Base-by-base conservation (phyloP, 2,797 vertebrate species). In the Oreonectes daqikongensis region DNA sequence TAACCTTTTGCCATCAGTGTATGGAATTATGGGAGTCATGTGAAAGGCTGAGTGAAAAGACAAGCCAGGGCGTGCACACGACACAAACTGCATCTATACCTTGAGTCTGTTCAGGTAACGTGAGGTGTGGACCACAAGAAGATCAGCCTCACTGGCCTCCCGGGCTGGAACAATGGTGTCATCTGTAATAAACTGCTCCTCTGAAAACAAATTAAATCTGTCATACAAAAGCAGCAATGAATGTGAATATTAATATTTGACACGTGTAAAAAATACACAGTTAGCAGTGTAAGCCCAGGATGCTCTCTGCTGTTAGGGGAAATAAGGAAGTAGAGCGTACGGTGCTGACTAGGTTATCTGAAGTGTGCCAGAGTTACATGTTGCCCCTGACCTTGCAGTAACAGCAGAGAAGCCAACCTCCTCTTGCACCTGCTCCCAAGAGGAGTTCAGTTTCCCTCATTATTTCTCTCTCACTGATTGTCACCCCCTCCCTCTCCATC, bases 91-190 rank as follows among this genome's bases (percentile, higher is more conserved):
- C 55, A 26, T 38, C 3, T 72, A 42, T 86, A 98, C 97, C 96
- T 99, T 99, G 42, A 99, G 89, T 88, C 92, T 95, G 78, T 90
- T 96, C 84, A 99, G 93, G 85, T 98, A 99, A 48, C 93, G 92
- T 78, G 94, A 93, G 3, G 96, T 95, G 84, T 99, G 97, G 79
- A 94, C 96, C 75, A 98, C 94, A 84, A 97, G 87, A 77, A 99
- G 92, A 83, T 99, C 97, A 20, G 97, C 95, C 53, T 99, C 96
- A 0, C 92, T 92, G 11, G 96, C 97, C 86, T 99, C 97, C 30
- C 81, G 89, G 0, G 97, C 96, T 86, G 91, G 89, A 64, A 99
- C 95, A 1, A 98, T 91, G 87, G 88, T 91, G 48, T 90, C 89
- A 85, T 99, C 95, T 2, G 91, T 91, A 84, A 99, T 85, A 60